These are phyloP conservation scores for Drepanosiphum platanoidis DNA, from an alignment of 2,888 invertebrate genomes.

Conservation along the genomic window DNA sequence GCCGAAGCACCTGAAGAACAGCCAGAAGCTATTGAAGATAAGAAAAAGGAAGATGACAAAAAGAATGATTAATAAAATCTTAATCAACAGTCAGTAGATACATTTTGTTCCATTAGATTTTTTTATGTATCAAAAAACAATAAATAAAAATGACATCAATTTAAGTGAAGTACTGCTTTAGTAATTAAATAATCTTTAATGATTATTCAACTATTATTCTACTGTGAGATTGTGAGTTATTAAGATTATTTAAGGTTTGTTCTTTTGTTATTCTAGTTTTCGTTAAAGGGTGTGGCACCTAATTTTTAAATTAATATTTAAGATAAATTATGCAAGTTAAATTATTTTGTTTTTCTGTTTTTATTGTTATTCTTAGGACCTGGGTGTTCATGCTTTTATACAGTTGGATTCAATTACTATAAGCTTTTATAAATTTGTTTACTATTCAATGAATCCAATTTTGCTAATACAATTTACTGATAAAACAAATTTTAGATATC, in stretches of 20 bases:
- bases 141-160: neutral
- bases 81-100: conserved; percentile 32
- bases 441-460: neutral
- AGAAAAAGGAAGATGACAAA: conserved; percentile 56
- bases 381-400: conserved; percentile 31
- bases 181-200: conserved; percentile 27
- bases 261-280: conserved; percentile 45
- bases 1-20: conserved; percentile 72
- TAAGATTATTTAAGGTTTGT: conserved; percentile 22
- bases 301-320: conserved; percentile 29
- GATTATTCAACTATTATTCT: conserved; percentile 34
- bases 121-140: conserved; percentile 31
- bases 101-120: conserved; percentile 19
- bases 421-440: neutral
- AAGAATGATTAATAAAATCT: conserved; percentile 53
- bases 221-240: conserved; percentile 15
- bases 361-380: conserved; percentile 1
- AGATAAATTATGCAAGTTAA: neutral
- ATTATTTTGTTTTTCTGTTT: conserved; percentile 26
- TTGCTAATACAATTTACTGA: neutral
- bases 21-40: conserved; percentile 39
- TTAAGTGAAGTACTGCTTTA: conserved; percentile 26
- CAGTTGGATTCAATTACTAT: neutral
- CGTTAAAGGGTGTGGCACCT: conserved; percentile 46
- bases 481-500: neutral